Evolutionary conservation across 53 echinoderm and acorn worm species (phyloP).

Genomic region (Astropecten irregularis): DNA sequence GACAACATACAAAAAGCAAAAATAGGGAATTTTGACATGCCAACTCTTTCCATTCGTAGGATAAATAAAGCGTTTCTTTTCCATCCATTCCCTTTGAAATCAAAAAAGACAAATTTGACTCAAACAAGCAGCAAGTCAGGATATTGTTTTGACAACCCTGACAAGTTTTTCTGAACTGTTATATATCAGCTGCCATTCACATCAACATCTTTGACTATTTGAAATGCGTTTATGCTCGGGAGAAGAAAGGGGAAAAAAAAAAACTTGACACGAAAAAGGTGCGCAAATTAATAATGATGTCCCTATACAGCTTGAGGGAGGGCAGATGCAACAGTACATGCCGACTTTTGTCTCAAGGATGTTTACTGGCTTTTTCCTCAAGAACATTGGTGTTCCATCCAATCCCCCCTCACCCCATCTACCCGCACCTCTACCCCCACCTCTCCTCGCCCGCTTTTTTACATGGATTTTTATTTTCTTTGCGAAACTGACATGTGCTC

Average conservation of each 20-base stretch:
- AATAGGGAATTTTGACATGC: too few species aligned
- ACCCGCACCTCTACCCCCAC: too few species aligned
- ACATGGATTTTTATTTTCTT: background rate
- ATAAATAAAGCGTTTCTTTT: too few species aligned
- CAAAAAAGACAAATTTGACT: too few species aligned
- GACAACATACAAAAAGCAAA: too few species aligned
- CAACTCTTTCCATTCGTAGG: too few species aligned
- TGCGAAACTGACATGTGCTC: constrained; percentile 12
- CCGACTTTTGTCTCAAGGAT: constrained; percentile 31
- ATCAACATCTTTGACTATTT: constrained; percentile 5
- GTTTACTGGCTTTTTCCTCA: background rate
- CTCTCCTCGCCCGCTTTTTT: constrained; percentile 6
- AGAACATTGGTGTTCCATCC: too few species aligned
- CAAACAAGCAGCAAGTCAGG: too few species aligned
- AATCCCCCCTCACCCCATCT: too few species aligned
- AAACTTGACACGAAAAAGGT: constrained; percentile 25
- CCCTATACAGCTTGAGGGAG: background rate
- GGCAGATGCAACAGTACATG: constrained; percentile 25
- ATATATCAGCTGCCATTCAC: background rate
- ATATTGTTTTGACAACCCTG: constrained; percentile 37
- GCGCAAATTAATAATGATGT: constrained; percentile 55
- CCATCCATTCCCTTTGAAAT: too few species aligned
- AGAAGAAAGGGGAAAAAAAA: too few species aligned
- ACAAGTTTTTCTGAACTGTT: constrained; percentile 2
- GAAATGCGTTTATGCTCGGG: constrained; percentile 33